Conservation (phyloP, 2,888 invertebrate genomes). For the Phyllotreta cruciferae region DNA sequence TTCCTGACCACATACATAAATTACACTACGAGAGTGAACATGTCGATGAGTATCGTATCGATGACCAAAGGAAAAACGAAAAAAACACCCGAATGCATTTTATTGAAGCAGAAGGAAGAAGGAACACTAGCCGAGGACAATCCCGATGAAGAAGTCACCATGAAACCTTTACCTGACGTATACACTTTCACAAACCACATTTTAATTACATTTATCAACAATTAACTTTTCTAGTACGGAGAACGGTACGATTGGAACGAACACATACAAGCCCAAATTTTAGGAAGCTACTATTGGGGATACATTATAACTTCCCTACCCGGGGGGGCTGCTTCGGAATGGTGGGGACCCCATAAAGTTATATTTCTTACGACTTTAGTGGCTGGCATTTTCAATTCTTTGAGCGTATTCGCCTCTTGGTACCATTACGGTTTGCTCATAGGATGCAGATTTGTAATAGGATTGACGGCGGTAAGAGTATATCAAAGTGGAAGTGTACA, state of each 20-base stretch:
- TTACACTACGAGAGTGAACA: conserved; percentile 31
- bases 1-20: conserved; percentile 28
- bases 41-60: conserved; percentile 30
- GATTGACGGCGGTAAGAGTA: not conserved
- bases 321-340: conserved; percentile 47
- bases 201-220: not conserved
- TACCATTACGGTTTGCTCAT: not conserved
- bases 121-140: too few species aligned
- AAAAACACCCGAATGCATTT: conserved; percentile 22
- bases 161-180: not conserved
- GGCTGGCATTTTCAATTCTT: conserved; percentile 46
- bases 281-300: conserved; percentile 48
- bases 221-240: not conserved
- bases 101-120: not conserved
- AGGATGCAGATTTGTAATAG: not conserved
- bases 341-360: conserved; percentile 46
- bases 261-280: conserved; percentile 43
- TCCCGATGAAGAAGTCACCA: too few species aligned
- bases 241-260: conserved; percentile 46
- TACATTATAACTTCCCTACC: conserved; percentile 46
- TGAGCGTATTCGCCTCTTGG: conserved; percentile 59
- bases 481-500: too few species aligned
- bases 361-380: conserved; percentile 45
- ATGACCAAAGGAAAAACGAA: conserved; percentile 31
- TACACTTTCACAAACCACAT: not conserved